Conservation (phyloP, 2,888 invertebrate species). For the Congeria kusceri region DNA sequence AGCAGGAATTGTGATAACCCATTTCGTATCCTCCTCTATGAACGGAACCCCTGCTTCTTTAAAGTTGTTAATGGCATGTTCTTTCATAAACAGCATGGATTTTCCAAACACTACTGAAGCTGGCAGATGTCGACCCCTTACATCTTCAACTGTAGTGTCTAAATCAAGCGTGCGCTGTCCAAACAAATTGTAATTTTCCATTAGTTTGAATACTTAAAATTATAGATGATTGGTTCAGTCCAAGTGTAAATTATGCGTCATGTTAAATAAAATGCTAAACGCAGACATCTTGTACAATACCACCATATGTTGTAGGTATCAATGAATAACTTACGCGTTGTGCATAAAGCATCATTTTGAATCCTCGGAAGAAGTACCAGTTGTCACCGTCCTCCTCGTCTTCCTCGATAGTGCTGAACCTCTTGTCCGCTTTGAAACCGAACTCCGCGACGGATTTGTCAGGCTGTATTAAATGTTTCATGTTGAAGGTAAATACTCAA, state of each 20-base stretch:
- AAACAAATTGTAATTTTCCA: neutral
- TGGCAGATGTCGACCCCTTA: constrained; percentile 27
- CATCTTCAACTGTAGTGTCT: constrained; percentile 27
- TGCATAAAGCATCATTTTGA: constrained; percentile 54
- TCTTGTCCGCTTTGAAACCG: constrained; percentile 47
- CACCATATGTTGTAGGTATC: too few relatives aligned
- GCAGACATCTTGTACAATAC: too few relatives aligned
- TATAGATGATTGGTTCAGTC: too few relatives aligned
- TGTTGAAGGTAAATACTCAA: too few relatives aligned
- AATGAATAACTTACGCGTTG: constrained; percentile 22
- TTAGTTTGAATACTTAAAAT: too few relatives aligned
- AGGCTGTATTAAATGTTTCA: constrained; percentile 6
- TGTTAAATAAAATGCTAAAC: too few relatives aligned
- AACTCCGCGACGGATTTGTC: constrained; percentile 34
- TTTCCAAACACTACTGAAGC: constrained; percentile 32
- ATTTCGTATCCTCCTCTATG: constrained; percentile 46
- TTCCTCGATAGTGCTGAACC: constrained; percentile 32
- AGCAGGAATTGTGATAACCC: constrained; percentile 55
- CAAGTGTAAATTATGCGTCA: too few relatives aligned
- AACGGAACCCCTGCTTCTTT: constrained; percentile 28
- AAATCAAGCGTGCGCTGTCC: neutral
- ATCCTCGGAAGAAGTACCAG: constrained; percentile 52
- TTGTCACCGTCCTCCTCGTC: constrained; percentile 19
- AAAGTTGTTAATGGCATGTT: constrained; percentile 29
- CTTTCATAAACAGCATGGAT: constrained; percentile 46